These are phyloP conservation scores for Alloscopus bannaensis DNA, from an alignment of 2,888 invertebrate genomes.

Conservation along the genomic window DNA sequence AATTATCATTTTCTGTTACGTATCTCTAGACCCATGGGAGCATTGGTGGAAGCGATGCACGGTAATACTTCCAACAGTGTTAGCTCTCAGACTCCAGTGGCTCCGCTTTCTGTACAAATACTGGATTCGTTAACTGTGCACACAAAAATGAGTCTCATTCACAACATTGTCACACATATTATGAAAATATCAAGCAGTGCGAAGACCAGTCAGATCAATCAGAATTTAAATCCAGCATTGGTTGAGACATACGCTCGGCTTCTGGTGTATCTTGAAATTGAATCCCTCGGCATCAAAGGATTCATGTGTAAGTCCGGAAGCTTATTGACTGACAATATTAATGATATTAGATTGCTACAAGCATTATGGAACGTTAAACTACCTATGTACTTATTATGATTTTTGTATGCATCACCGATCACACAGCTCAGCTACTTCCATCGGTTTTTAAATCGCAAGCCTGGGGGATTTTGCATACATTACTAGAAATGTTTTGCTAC, in stretches of 20 bases:
- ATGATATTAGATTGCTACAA: too few species aligned
- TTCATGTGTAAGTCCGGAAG: slow-evolving; percentile 85
- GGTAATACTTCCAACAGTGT: slow-evolving; percentile 75
- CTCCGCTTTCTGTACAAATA: slow-evolving; percentile 93
- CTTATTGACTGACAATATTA: not conserved
- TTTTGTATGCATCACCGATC: too few species aligned
- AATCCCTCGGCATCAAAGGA: slow-evolving; percentile 96
- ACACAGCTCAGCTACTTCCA: slow-evolving; percentile 91
- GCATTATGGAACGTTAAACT: not conserved
- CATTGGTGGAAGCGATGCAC: slow-evolving; percentile 90
- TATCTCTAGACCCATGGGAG: slow-evolving; percentile 88
- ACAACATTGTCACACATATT: slow-evolving; percentile 90
- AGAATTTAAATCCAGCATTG: slow-evolving; percentile 89
- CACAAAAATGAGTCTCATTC: slow-evolving; percentile 94
- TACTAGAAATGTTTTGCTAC: slow-evolving; percentile 97
- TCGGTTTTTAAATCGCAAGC: slow-evolving; percentile 93
- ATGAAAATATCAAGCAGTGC: slow-evolving; percentile 91
- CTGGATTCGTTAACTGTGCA: slow-evolving; percentile 96
- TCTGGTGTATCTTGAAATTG: slow-evolving; percentile 96
- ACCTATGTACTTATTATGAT: not conserved
- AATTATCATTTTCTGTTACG: slow-evolving; percentile 9
- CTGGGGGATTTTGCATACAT: slow-evolving; percentile 96
- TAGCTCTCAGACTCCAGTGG: slow-evolving; percentile 77
- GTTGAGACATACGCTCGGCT: slow-evolving; percentile 96
- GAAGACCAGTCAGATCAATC: slow-evolving; percentile 88